A percentile compares a stretch with the other conserved stretches of the same genome.
Evolutionary conservation across 2,113 vertebrate species (phyloP).

Genomic region (Triplophysa dalaica): DNA sequence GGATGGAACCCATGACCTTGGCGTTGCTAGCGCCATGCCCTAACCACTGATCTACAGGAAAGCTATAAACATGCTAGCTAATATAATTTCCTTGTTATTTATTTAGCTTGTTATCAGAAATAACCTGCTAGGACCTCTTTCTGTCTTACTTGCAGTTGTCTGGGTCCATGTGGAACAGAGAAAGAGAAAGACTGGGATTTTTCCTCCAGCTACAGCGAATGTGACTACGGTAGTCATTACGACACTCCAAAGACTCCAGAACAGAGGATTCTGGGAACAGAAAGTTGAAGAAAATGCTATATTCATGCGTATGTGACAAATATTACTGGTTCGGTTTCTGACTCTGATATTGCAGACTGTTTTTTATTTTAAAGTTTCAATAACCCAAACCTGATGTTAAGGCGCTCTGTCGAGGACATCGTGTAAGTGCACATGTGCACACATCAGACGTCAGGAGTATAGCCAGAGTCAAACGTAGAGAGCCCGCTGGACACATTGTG

Average conservation of each 20-base stretch:
- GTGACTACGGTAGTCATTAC: slow-evolving; percentile 70
- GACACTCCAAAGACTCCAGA: slow-evolving; percentile 71
- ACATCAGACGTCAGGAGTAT: not conserved
- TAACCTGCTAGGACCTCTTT: not conserved
- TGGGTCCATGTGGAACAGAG: slow-evolving; percentile 38
- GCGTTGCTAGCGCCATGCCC: no score
- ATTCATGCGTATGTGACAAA: not conserved
- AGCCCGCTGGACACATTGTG: not conserved
- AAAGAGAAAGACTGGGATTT: slow-evolving; percentile 14
- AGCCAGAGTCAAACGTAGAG: not conserved
- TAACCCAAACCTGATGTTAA: slow-evolving; percentile 24
- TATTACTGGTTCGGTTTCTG: not conserved
- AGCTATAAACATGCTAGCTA: no score
- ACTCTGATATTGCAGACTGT: no score
- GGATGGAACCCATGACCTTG: no score
- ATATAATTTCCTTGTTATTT: no score
- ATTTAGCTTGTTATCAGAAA: no score
- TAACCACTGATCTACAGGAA: no score
- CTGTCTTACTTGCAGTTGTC: slow-evolving; percentile 13
- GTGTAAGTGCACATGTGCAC: not conserved
- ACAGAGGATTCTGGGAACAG: slow-evolving; percentile 63
- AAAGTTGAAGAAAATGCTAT: not conserved
- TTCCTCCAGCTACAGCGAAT: slow-evolving; percentile 73
- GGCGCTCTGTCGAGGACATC: slow-evolving; percentile 4
- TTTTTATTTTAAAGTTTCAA: not conserved